These are phyloP conservation scores for Mus pahari DNA, from an alignment of 2,113 vertebrate species.

Conservation along the genomic window DNA sequence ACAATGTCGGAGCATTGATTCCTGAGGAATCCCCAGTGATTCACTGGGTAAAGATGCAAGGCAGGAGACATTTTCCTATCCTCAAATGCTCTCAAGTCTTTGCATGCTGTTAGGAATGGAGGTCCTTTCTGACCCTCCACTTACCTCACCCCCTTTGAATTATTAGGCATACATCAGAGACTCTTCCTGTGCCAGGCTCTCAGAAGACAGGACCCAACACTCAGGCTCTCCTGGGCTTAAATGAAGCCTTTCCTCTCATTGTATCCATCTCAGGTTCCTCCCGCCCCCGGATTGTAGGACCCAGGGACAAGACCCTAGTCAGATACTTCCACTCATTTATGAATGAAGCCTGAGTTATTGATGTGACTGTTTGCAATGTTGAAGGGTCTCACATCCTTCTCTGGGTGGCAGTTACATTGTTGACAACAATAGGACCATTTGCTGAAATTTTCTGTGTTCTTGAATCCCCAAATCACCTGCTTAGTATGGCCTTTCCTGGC, in stretches of 20 bases:
- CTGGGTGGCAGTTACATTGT: rapidly evolving
- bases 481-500: not conserved
- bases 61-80: not conserved
- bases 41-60: not conserved
- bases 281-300: no score
- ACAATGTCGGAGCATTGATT: not conserved
- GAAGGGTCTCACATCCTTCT: not conserved
- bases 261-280: not conserved
- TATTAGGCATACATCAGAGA: not conserved
- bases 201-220: not conserved
- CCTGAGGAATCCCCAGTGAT: not conserved
- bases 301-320: no score
- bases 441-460: not conserved
- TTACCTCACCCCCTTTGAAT: not conserved
- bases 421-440: rapidly evolving
- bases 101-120: not conserved
- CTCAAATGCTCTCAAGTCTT: not conserved
- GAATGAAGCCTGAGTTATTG: not conserved
- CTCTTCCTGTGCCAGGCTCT: no score
- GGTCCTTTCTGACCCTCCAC: rapidly evolving
- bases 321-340: not conserved
- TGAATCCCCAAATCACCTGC: not conserved
- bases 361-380: no score
- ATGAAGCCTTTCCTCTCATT: not conserved
- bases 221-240: not conserved